These are phyloP conservation scores for Carposina sasakii DNA, from an alignment of 1,140 invertebrate species.

Conservation along the genomic window DNA sequence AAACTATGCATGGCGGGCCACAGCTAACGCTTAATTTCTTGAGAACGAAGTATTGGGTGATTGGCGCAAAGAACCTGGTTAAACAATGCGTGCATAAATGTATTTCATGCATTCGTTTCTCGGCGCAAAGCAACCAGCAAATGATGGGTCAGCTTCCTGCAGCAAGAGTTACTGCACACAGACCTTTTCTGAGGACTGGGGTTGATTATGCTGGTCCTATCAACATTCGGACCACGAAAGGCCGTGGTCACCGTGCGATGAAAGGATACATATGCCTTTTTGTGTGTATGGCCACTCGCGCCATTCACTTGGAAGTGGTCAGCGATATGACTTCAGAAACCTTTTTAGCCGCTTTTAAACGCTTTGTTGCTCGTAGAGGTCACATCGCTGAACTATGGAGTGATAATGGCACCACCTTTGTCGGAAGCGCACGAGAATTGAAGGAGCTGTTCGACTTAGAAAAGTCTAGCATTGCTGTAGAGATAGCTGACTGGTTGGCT, in stretches of 20 bases:
- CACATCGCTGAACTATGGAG: background rate
- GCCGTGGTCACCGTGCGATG: constrained; percentile 6
- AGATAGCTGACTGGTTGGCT: no score
- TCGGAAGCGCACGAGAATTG: background rate
- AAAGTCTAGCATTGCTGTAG: no score
- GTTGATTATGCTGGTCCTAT: constrained; percentile 36
- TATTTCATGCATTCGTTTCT: constrained; percentile 22
- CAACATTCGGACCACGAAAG: constrained; percentile 14
- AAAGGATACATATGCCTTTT: constrained; percentile 1
- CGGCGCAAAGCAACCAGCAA: background rate
- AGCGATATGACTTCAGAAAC: background rate
- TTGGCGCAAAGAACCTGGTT: constrained; percentile 21
- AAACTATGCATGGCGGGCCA: constrained; percentile 37
- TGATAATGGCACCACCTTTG: background rate
- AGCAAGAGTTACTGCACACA: background rate
- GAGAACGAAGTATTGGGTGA: constrained; percentile 38
- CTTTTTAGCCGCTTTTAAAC: background rate
- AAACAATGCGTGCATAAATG: constrained; percentile 28
- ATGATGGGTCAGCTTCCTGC: background rate
- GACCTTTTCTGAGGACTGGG: constrained; percentile 6
- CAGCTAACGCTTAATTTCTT: constrained; percentile 33
- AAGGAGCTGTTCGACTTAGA: constrained; percentile 2
- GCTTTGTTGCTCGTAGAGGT: constrained; percentile 1
- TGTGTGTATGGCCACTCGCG: background rate
- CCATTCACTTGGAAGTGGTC: background rate